Evolutionary conservation across 2,888 invertebrate genomes (phyloP).

Genomic region (Thysanoteuthis rhombus): DNA sequence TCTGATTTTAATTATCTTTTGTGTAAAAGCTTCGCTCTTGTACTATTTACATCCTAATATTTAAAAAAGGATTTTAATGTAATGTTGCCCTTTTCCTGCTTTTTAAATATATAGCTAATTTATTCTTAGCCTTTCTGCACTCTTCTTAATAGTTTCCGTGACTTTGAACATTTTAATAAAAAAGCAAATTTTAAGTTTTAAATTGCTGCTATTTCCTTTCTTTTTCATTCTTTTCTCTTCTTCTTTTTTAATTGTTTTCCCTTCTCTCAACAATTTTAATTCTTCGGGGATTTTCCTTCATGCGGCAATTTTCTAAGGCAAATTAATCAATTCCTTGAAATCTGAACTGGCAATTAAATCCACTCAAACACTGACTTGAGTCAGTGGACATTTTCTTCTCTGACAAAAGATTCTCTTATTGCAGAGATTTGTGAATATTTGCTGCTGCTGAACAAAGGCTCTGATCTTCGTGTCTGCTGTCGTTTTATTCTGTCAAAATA

Average conservation of each 20-base stretch:
- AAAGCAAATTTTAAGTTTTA: slow-evolving; percentile 12
- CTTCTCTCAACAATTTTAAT: neutral
- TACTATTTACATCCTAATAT: neutral
- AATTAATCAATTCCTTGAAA: slow-evolving; percentile 12
- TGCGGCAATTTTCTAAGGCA: neutral
- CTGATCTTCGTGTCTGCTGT: neutral
- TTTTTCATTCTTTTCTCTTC: neutral
- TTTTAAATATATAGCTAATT: neutral
- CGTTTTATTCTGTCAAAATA: neutral
- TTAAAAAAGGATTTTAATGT: neutral
- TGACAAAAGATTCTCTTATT: neutral
- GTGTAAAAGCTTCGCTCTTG: neutral
- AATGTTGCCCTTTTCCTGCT: neutral
- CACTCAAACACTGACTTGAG: slow-evolving; percentile 12
- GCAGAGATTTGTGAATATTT: neutral
- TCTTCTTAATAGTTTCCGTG: neutral
- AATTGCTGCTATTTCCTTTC: neutral
- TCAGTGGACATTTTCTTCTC: slow-evolving; percentile 12
- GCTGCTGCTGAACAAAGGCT: neutral
- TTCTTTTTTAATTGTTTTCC: neutral
- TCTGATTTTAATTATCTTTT: neutral
- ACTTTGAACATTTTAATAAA: neutral
- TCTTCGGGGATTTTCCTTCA: neutral
- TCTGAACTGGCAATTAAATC: slow-evolving; percentile 12
- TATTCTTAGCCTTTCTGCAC: neutral